Base-by-base conservation (phyloP, 2,113 vertebrate species). In the Oostethus manadensis region DNA sequence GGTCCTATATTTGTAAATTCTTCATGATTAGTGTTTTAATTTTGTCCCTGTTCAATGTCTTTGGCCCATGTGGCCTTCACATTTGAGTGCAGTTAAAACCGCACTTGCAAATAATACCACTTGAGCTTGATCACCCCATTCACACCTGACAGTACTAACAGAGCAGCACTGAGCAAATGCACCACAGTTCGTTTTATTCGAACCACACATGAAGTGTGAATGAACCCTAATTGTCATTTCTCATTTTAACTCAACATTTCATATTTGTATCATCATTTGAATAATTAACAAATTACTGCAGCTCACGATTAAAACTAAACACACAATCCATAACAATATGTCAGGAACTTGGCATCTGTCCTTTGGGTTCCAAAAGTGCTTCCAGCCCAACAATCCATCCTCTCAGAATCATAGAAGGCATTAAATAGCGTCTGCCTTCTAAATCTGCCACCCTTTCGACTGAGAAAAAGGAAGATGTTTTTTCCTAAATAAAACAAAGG, bases 371-470 rank as follows among this genome's bases (percentile, higher is more conserved):
- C 59, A 44, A 38, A 17, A 57, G 47, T 43, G 51, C 44, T 54
- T 15, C 44, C 50, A 11, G 10, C 44, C 29, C 29, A 73, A 60
- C 55, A 57, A 51, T 57, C 61, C 64, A 70, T 62, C 53, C 48
- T 54, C 50, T 38, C 38, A 57, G 67, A 73, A 48, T 67, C 61
- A 63, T 38, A 2, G 0, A 49, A 68, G 64, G 54, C 43, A 50
- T 73, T 58, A 67, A 66, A 60, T 65, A 51, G 29, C 23, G 60
- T 56, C 9, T 56, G 49, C 23, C 29, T 42, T 70, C 51, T 29
- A 47, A 66, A 56, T 57, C 20, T 16, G 44, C 46, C 58, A n/a
- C 62, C 57, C 22, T 67, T 74, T 70, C 21, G 10, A 10, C 47
- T 26, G 13, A 60, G 21, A 60, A 38, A 10, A 38, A 38, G 3